These are phyloP conservation scores for Mythimna lalbum DNA, from an alignment of 2,888 invertebrate species.

Conservation along the genomic window DNA sequence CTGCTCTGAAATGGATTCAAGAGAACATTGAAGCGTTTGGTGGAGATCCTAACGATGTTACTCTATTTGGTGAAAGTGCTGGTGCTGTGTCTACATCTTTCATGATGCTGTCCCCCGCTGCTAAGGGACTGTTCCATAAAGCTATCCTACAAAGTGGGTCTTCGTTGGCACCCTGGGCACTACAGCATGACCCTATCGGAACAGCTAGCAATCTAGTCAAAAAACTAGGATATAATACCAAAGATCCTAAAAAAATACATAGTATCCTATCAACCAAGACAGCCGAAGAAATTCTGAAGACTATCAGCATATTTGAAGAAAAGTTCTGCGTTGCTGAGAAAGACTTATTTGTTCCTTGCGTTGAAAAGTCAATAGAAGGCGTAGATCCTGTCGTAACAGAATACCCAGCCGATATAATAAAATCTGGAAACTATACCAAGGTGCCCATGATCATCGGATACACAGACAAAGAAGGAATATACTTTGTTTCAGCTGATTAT, in stretches of 20 bases:
- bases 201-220: slow-evolving; percentile 79
- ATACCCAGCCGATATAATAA: slow-evolving; percentile 79
- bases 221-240: slow-evolving; percentile 81
- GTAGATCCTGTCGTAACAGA: slow-evolving; percentile 79
- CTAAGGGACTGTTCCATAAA: slow-evolving; percentile 83
- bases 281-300: slow-evolving; percentile 76
- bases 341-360: slow-evolving; percentile 82
- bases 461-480: slow-evolving; percentile 85
- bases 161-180: slow-evolving; percentile 81
- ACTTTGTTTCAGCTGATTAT: slow-evolving; percentile 81
- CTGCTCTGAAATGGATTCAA: slow-evolving; percentile 83
- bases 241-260: slow-evolving; percentile 80
- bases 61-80: slow-evolving; percentile 87
- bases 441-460: slow-evolving; percentile 86
- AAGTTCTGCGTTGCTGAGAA: slow-evolving; percentile 80
- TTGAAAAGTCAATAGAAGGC: slow-evolving; percentile 82
- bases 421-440: slow-evolving; percentile 82
- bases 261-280: slow-evolving; percentile 78
- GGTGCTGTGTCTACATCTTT: slow-evolving; percentile 85
- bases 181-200: slow-evolving; percentile 82
- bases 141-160: slow-evolving; percentile 86
- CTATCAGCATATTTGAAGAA: slow-evolving; percentile 78
- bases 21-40: slow-evolving; percentile 83
- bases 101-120: slow-evolving; percentile 79
- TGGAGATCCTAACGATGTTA: slow-evolving; percentile 83